Percentiles rank a stretch among this genome's conserved stretches.
These are phyloP conservation scores for Menura novaehollandiae DNA, from an alignment of 2,113 vertebrate species.

Conservation along the genomic window DNA sequence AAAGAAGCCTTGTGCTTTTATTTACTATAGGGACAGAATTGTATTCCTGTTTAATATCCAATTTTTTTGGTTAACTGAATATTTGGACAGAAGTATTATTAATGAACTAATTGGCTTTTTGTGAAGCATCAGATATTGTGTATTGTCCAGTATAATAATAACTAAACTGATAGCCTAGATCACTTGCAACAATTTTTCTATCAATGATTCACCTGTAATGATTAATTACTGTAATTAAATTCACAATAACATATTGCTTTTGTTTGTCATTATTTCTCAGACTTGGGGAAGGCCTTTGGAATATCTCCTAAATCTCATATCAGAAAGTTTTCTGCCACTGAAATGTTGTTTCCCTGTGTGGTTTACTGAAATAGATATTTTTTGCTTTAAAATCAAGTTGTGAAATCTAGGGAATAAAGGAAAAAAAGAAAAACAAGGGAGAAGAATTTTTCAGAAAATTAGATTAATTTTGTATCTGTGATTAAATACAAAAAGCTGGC, in stretches of 20 bases:
- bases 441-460: background rate
- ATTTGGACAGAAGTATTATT: background rate
- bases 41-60: background rate
- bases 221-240: background rate
- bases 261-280: background rate
- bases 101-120: background rate
- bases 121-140: background rate
- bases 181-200: background rate
- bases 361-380: background rate
- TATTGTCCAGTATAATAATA: background rate
- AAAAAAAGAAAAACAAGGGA: background rate
- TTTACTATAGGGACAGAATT: background rate
- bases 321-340: background rate
- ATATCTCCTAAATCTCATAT: background rate
- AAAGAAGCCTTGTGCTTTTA: background rate
- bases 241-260: background rate
- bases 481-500: background rate
- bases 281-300: background rate
- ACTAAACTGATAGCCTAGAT: background rate
- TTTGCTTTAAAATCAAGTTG: background rate
- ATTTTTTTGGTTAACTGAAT: background rate
- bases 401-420: background rate
- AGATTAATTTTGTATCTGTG: background rate
- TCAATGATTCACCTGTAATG: background rate
- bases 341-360: background rate